phyloP scores from a whole-genome alignment of 2,888 invertebrate genomes.

The Sinodicranocentrus sp. region DNA sequence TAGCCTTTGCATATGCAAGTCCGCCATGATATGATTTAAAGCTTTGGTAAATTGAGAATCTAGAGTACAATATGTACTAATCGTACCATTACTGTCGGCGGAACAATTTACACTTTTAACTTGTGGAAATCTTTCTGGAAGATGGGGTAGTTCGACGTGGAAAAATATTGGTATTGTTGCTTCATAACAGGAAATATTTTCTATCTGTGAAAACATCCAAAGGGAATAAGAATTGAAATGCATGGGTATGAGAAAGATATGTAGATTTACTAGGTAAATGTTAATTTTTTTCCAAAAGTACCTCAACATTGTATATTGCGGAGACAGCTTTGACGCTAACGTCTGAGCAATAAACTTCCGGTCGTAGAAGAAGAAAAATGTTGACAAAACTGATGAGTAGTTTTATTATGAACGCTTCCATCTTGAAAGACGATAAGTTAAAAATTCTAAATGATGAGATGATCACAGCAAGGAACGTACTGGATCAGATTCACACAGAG shows the following conservation, averaged over 20 bases:
- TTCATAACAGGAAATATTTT: conserved; percentile 27
- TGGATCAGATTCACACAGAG: no score
- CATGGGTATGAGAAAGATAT: no score
- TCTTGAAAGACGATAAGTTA: no score
- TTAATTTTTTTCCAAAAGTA: no score
- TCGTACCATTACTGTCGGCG: neutral
- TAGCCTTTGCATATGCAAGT: neutral
- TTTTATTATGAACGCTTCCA: no score
- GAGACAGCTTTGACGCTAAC: conserved; percentile 44
- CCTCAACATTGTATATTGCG: conserved; percentile 30
- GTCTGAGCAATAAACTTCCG: neutral
- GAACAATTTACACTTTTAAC: neutral
- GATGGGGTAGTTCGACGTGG: conserved; percentile 24
- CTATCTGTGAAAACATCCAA: neutral
- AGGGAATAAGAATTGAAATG: no score
- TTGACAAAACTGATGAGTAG: no score
- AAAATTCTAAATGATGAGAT: no score
- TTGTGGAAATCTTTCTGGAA: conserved; percentile 21
- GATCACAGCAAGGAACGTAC: no score
- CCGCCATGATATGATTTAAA: conserved; percentile 29
- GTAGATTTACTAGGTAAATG: no score
- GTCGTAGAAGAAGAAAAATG: neutral
- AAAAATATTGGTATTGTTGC: conserved; percentile 46
- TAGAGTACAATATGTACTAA: conserved; percentile 1
- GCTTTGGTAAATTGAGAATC: conserved; percentile 25